Evolutionary conservation across 2,888 invertebrate species (phyloP), one percentile per base, ranked within the genome.

Genomic region (Anoncus sp.): DNA sequence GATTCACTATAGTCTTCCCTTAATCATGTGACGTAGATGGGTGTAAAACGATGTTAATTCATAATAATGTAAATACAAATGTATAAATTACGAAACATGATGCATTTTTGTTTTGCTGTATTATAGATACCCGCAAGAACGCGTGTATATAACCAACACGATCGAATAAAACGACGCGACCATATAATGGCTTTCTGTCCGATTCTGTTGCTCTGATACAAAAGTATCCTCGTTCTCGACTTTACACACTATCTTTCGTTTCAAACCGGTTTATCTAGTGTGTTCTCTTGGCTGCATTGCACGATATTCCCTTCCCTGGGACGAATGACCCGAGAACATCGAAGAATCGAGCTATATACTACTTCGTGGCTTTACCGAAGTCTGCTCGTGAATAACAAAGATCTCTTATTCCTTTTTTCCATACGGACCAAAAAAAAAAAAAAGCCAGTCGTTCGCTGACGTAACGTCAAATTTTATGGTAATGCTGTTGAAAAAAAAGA

Each of bases 181-280:
- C 10, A 49, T 14, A 20, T 47, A 20, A 45, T 14, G 60, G 43
- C 78, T 71, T 85, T 80, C 85, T 82, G 14, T 16, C n/a, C 27
- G 43, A 57, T 87, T 75, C 84, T 87, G 85, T 51, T 82, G 65
- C 74, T 82, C 87, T 86, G 85, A 79, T 86, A 86, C 84, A 83
- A 87, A 86, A 87, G 82, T 86, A 87, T 87, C 87, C 84, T 82
- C 81, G 80, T 79, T 83, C 83, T 83, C 86, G 86, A 87, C 85
- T 83, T 87, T 86, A 85, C 84, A 84, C 82, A 78, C 86, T 85
- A 86, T 86, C 83, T 85, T 83, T 80, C 74, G 59, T 60, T 55
- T 40, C 70, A 74, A n/a, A 53, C 77, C 79, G 63, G 70, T 79
- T 79, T 77, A 79, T 81, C 79, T 81, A 49, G 70, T 77, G 60